phyloP scores from a whole-genome alignment of 1,140 invertebrate genomes.

The Linepithema humile region DNA sequence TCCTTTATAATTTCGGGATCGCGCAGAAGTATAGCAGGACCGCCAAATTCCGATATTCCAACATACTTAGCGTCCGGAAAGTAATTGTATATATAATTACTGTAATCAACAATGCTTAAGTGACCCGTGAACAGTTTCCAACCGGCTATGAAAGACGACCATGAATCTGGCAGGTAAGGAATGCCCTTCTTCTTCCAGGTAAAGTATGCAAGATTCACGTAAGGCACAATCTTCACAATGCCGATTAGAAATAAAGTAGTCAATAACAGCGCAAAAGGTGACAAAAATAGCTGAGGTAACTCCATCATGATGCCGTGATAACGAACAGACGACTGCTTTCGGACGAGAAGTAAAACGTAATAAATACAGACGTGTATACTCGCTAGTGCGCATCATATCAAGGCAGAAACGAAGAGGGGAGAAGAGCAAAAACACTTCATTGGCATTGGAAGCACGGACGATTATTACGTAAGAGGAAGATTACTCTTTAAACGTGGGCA shows the following conservation, averaged over 20 bases:
- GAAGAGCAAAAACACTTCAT: too few species aligned
- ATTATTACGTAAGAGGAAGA: too few species aligned
- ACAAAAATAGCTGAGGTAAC: not conserved
- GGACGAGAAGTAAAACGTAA: not conserved
- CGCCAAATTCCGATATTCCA: conserved; percentile 84
- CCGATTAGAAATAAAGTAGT: not conserved
- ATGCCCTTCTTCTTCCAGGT: conserved; percentile 60
- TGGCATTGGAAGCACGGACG: too few species aligned
- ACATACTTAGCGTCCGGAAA: conserved; percentile 67
- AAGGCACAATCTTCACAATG: not conserved
- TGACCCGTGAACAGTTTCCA: conserved; percentile 25
- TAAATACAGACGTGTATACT: not conserved
- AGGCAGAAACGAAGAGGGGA: too few species aligned
- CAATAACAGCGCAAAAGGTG: not conserved
- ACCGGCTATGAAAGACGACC: not conserved
- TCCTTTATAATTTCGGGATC: conserved; percentile 87
- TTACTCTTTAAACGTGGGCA: too few species aligned
- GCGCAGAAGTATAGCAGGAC: conserved; percentile 81
- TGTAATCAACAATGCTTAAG: not conserved
- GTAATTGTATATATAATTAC: conserved; percentile 29
- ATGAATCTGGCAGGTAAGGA: not conserved
- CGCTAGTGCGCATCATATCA: too few species aligned
- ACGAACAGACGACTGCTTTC: not conserved
- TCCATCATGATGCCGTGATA: conserved; percentile 1
- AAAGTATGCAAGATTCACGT: not conserved